A percentile compares a stretch with the other conserved stretches of the same genome.
Conservation (phyloP, 2,888 invertebrate species). For the Cartodere bifasciata region DNA sequence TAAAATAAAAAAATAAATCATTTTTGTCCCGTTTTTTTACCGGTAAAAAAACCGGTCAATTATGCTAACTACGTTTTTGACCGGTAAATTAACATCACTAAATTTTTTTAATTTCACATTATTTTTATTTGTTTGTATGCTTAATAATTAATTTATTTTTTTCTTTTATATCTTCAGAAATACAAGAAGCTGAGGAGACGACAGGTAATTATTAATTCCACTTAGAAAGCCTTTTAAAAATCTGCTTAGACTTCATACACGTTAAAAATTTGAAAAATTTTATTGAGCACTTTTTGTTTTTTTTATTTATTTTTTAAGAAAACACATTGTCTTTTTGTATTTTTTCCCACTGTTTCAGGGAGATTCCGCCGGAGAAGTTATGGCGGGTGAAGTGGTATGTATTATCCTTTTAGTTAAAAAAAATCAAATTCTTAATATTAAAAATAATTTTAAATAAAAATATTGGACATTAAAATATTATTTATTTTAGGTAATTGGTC, state of each 20-base stretch:
- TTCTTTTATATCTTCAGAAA: slow-evolving; percentile 45
- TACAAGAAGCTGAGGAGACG: slow-evolving; percentile 71
- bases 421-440: slow-evolving; percentile 2
- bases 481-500: slow-evolving; percentile 41
- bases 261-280: slow-evolving; percentile 10
- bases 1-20: too few relatives aligned
- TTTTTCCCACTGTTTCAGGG: slow-evolving; percentile 50
- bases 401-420: slow-evolving; percentile 5
- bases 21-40: too few relatives aligned
- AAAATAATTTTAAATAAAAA: neutral
- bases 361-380: slow-evolving; percentile 67
- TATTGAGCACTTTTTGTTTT: slow-evolving; percentile 14
- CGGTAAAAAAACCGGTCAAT: too few relatives aligned
- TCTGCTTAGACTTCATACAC: too few relatives aligned
- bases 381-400: slow-evolving; percentile 61
- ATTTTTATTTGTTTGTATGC: slow-evolving; percentile 17
- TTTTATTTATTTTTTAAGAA: slow-evolving; percentile 7
- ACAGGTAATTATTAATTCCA: slow-evolving; percentile 50
- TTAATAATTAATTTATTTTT: slow-evolving; percentile 12
- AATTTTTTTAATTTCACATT: too few relatives aligned
- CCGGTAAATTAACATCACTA: too few relatives aligned
- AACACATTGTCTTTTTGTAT: slow-evolving; percentile 23
- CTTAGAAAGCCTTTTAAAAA: slow-evolving; percentile 5
- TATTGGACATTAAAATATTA: neutral
- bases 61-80: too few relatives aligned